A percentile compares a stretch with the other conserved stretches of the same genome.
phyloP scores from a whole-genome alignment of 2,113 vertebrate genomes.

The Cygnus buccinator region DNA sequence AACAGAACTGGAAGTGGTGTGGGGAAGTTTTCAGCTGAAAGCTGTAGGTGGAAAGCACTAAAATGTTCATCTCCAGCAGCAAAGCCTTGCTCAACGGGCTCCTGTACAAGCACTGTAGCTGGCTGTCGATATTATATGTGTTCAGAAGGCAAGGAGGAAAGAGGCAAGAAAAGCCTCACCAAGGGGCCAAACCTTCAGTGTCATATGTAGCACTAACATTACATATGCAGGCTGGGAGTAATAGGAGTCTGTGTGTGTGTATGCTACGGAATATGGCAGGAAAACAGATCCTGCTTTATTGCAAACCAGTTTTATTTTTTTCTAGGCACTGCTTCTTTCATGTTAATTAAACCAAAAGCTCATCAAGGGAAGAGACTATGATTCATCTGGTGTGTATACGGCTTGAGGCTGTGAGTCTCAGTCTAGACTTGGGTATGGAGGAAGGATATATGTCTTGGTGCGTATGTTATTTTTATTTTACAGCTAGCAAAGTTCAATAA shows the following conservation, averaged over 20 bases:
- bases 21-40: neutral
- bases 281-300: neutral
- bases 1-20: rapidly evolving
- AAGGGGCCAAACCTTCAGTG: neutral
- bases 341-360: neutral
- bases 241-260: neutral
- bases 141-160: neutral
- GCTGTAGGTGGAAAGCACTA: neutral
- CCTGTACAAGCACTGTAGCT: neutral
- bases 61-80: neutral
- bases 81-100: neutral
- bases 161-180: neutral
- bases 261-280: neutral
- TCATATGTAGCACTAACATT: neutral
- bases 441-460: neutral
- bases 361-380: neutral
- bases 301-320: neutral
- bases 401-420: neutral
- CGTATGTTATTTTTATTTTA: neutral
- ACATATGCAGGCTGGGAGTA: neutral
- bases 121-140: neutral
- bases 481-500: neutral
- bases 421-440: neutral
- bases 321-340: neutral
- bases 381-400: neutral